These are phyloP conservation scores for Akabosia matsudoensis DNA, from an alignment of 1,140 invertebrate genomes.

Conservation along the genomic window DNA sequence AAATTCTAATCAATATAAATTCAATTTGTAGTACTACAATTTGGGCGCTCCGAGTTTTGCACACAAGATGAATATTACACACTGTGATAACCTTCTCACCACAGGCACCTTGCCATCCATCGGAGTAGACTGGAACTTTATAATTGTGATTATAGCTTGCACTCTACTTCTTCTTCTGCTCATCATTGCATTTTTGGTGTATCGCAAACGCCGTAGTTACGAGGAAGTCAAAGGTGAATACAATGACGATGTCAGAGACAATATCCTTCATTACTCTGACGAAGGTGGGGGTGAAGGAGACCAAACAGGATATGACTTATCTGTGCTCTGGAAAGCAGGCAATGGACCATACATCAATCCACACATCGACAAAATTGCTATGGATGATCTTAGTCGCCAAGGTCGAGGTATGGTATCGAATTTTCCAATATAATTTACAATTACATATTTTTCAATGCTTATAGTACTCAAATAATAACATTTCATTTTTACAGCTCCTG, in stretches of 20 bases:
- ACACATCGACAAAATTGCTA: slow-evolving; percentile 51
- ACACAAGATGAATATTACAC: slow-evolving; percentile 56
- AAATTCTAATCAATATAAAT: no score
- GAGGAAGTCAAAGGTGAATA: slow-evolving; percentile 83
- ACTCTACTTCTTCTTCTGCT: slow-evolving; percentile 73
- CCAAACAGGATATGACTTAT: slow-evolving; percentile 84
- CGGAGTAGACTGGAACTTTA: no score
- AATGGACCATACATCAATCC: slow-evolving; percentile 56
- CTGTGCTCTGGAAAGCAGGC: slow-evolving; percentile 72
- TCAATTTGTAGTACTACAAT: slow-evolving; percentile 64
- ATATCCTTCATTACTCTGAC: slow-evolving; percentile 95
- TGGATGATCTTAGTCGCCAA: slow-evolving; percentile 48
- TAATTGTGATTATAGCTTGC: slow-evolving; percentile 78
- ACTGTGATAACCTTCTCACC: slow-evolving; percentile 63
- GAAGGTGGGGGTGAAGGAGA: slow-evolving; percentile 95
- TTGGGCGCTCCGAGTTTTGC: slow-evolving; percentile 67
- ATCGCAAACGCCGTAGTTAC: slow-evolving; percentile 65
- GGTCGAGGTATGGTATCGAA: slow-evolving; percentile 22
- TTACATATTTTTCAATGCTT: neutral
- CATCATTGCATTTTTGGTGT: slow-evolving; percentile 79
- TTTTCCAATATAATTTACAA: slow-evolving; percentile 3
- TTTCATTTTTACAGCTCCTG: slow-evolving; percentile 50
- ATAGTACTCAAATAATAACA: slow-evolving; percentile 26
- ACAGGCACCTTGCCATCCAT: slow-evolving; percentile 64
- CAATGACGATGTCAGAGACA: slow-evolving; percentile 93